phyloP scores from a whole-genome alignment of 2,797 vertebrate species.

The Rhinophrynus dorsalis region DNA sequence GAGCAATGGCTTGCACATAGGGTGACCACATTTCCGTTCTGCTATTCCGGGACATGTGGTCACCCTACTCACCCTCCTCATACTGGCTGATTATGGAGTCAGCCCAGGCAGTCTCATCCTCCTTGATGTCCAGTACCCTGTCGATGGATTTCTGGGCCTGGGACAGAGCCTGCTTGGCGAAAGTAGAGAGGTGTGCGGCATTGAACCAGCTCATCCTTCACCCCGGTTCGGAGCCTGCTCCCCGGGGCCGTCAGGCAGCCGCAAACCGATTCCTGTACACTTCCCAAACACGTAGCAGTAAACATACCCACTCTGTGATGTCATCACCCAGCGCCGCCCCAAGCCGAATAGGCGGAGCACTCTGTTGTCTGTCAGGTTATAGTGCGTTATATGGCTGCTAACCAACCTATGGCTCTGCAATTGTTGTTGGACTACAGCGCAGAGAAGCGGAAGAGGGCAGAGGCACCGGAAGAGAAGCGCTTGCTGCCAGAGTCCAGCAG shows the following conservation, averaged over 20 bases:
- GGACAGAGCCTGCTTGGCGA: constrained; percentile 96
- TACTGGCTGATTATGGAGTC: constrained; percentile 73
- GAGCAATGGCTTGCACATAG: too few species aligned
- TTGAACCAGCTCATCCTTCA: constrained; percentile 98
- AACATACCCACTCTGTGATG: constrained; percentile 9
- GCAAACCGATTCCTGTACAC: constrained; percentile 10
- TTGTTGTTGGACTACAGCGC: too few species aligned
- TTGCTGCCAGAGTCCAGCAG: too few species aligned
- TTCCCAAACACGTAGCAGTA: constrained; percentile 48
- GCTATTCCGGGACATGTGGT: too few species aligned
- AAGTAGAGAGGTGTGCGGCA: constrained; percentile 91
- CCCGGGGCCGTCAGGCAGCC: neutral
- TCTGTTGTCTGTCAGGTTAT: too few species aligned
- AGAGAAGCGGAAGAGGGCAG: too few species aligned
- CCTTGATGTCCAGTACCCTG: constrained; percentile 94
- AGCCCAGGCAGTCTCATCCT: constrained; percentile 80
- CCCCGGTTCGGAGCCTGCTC: neutral
- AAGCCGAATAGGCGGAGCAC: too few species aligned
- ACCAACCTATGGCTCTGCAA: too few species aligned
- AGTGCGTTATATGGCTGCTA: too few species aligned
- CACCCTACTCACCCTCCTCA: constrained; percentile 78
- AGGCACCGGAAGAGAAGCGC: too few species aligned
- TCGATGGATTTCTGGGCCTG: constrained; percentile 98
- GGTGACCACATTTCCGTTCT: too few species aligned
- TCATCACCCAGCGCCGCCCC: constrained; percentile 5